A percentile compares a stretch with the other conserved stretches of the same genome.
phyloP scores from a whole-genome alignment of 2,888 invertebrate species.

The Synergus laeviventris region DNA sequence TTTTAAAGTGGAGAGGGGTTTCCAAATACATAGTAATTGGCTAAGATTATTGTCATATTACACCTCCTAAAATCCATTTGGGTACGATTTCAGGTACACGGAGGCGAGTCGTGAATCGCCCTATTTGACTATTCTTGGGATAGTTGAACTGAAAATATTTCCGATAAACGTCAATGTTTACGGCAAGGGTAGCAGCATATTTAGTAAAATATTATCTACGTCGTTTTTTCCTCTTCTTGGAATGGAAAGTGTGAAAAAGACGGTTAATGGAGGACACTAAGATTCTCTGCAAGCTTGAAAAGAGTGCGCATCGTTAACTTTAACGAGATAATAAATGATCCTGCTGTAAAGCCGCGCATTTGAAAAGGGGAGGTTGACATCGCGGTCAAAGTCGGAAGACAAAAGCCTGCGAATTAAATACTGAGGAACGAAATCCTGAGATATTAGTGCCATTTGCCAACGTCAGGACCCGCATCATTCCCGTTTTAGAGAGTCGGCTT shows the following conservation, averaged over 20 bases:
- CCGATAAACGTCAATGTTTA: no score
- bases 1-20: no score
- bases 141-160: no score
- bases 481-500: constrained; percentile 3
- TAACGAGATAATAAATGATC: constrained; percentile 38
- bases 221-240: neutral
- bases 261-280: constrained; percentile 30
- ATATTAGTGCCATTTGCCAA: constrained; percentile 29
- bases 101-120: no score
- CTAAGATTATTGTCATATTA: no score
- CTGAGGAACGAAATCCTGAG: constrained; percentile 33
- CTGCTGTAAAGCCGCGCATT: constrained; percentile 25
- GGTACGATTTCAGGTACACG: no score
- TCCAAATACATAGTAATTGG: no score
- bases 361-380: constrained; percentile 13
- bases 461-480: constrained; percentile 22
- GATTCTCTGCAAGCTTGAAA: constrained; percentile 23
- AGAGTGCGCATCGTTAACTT: constrained; percentile 34
- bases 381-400: constrained; percentile 19
- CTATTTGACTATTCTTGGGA: no score
- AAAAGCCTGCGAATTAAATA: constrained; percentile 36
- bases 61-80: no score
- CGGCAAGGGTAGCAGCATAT: no score
- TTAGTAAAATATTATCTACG: neutral
- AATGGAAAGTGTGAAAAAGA: constrained; percentile 10